A percentile compares a stretch with the other conserved stretches of the same genome.
Evolutionary conservation across 2,113 vertebrate genomes (phyloP).

Genomic region (Lanius collurio): DNA sequence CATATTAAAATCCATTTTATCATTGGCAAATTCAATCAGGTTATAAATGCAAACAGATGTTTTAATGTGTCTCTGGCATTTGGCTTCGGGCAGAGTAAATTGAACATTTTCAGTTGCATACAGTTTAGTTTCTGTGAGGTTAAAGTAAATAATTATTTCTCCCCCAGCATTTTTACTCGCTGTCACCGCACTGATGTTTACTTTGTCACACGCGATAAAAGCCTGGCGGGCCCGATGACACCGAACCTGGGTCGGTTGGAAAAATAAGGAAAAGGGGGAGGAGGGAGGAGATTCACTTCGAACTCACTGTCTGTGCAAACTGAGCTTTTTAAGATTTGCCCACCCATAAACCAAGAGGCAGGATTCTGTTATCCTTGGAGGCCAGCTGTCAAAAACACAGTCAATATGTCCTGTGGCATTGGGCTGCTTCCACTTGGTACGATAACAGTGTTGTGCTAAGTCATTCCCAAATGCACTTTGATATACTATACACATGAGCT

Average conservation of each 20-base stretch:
- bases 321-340: neutral
- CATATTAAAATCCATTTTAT: slow-evolving; percentile 61
- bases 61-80: slow-evolving; percentile 46
- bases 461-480: slow-evolving; percentile 20
- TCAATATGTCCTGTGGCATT: neutral
- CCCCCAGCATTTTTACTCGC: neutral
- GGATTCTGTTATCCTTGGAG: slow-evolving; percentile 26
- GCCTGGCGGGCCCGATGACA: neutral
- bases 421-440: neutral
- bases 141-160: slow-evolving; percentile 57
- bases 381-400: neutral
- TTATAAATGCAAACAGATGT: slow-evolving; percentile 54
- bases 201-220: slow-evolving; percentile 22
- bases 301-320: neutral
- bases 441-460: slow-evolving; percentile 1
- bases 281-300: neutral
- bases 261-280: neutral
- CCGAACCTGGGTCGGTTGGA: neutral
- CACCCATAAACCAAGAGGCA: slow-evolving; percentile 19
- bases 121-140: slow-evolving; percentile 39
- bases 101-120: slow-evolving; percentile 28
- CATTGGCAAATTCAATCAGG: slow-evolving; percentile 20
- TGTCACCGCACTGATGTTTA: slow-evolving; percentile 21
- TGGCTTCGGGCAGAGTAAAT: slow-evolving; percentile 11
- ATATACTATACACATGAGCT: slow-evolving; percentile 22